These are phyloP conservation scores for Geococcyx californianus DNA, from an alignment of 2,113 vertebrate genomes.

Conservation along the genomic window DNA sequence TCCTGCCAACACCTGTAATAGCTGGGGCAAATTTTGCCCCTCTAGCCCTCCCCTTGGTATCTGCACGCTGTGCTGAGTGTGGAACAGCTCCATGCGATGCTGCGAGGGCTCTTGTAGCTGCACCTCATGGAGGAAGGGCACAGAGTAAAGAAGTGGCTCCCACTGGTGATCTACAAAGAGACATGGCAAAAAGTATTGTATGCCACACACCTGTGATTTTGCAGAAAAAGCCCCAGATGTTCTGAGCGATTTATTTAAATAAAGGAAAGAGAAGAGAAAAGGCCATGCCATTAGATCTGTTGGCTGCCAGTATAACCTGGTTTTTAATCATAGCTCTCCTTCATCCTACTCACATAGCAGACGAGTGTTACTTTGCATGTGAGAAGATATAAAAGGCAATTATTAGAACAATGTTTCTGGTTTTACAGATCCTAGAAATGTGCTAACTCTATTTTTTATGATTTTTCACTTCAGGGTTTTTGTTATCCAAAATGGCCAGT, in stretches of 20 bases:
- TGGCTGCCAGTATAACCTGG: background rate
- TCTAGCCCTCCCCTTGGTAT: background rate
- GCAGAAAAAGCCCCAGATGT: background rate
- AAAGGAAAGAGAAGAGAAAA: background rate
- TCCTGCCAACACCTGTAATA: background rate
- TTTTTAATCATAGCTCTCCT: background rate
- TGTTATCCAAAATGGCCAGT: background rate
- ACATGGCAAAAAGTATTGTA: background rate
- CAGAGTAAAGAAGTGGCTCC: background rate
- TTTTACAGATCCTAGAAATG: background rate
- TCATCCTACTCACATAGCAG: background rate
- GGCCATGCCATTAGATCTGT: accelerated
- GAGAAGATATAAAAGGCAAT: background rate
- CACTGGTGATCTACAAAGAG: background rate
- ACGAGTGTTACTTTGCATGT: accelerated
- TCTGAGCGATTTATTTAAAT: background rate
- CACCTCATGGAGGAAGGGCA: background rate
- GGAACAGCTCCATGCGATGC: accelerated
- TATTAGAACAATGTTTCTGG: background rate
- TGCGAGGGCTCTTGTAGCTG: background rate
- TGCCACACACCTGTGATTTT: background rate
- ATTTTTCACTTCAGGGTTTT: background rate
- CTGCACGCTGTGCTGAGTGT: background rate
- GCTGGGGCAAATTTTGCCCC: background rate
- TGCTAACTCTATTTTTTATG: background rate